These are phyloP conservation scores for Salvator merianae DNA, from an alignment of 2,113 vertebrate genomes.

Conservation along the genomic window DNA sequence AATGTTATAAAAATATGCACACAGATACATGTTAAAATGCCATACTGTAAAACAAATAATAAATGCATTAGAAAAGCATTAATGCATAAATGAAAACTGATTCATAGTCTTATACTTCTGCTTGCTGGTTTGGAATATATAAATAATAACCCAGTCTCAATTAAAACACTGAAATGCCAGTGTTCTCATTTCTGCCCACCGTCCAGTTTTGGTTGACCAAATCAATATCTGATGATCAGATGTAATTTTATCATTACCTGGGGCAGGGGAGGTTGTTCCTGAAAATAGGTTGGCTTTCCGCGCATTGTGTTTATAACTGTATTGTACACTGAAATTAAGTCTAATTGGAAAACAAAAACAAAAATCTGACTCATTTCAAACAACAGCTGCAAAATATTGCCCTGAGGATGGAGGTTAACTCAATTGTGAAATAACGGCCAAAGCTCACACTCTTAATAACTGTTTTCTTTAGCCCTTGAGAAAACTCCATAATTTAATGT, in stretches of 20 bases:
- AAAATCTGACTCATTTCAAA: slow-evolving; percentile 50
- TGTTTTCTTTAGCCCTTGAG: slow-evolving; percentile 47
- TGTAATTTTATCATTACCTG: slow-evolving; percentile 45
- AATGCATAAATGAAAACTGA: slow-evolving; percentile 44
- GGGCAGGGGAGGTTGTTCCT: slow-evolving; percentile 14
- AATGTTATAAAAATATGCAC: slow-evolving; percentile 15
- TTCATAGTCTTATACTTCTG: slow-evolving; percentile 25
- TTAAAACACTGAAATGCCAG: slow-evolving; percentile 42
- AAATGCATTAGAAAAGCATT: slow-evolving; percentile 37
- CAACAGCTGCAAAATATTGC: slow-evolving; percentile 61
- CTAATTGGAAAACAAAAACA: slow-evolving; percentile 54
- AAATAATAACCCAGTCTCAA: slow-evolving; percentile 32
- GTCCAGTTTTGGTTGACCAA: neutral
- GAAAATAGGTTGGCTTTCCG: slow-evolving; percentile 20
- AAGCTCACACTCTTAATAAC: slow-evolving; percentile 51
- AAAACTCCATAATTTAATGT: slow-evolving; percentile 42
- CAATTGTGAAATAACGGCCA: slow-evolving; percentile 53
- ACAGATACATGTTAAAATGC: slow-evolving; percentile 30
- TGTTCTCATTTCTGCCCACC: neutral
- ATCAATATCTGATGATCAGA: neutral
- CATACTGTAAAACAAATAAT: slow-evolving; percentile 21
- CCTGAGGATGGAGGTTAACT: slow-evolving; percentile 57
- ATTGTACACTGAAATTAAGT: slow-evolving; percentile 44
- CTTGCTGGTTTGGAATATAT: slow-evolving; percentile 27
- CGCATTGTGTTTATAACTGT: slow-evolving; percentile 24